Conservation (phyloP, 2,888 invertebrate genomes). For the Malthinus flaveolus region DNA sequence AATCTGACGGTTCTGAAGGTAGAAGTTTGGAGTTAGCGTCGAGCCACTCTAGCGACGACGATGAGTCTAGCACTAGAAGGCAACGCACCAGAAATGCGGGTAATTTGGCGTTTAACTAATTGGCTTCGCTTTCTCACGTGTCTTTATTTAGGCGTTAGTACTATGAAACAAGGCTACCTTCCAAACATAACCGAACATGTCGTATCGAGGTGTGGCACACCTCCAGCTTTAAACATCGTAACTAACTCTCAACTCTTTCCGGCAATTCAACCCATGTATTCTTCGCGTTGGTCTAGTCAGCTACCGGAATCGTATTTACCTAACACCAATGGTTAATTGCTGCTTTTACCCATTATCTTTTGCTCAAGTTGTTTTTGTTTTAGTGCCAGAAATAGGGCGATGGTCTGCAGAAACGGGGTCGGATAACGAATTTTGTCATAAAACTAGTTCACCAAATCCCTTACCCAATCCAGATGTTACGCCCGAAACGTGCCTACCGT, state of each 20-base stretch:
- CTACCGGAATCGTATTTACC: slow-evolving; percentile 67
- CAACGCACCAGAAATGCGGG: slow-evolving; percentile 46
- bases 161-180: slow-evolving; percentile 57
- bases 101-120: too few species aligned
- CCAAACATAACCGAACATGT: slow-evolving; percentile 65
- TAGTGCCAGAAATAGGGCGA: slow-evolving; percentile 59
- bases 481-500: slow-evolving; percentile 62
- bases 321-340: slow-evolving; percentile 53
- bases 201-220: slow-evolving; percentile 57
- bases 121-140: not conserved
- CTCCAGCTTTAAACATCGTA: slow-evolving; percentile 65
- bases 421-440: slow-evolving; percentile 70
- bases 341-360: not conserved
- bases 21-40: slow-evolving; percentile 89
- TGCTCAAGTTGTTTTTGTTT: slow-evolving; percentile 5
- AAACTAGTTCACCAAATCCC: slow-evolving; percentile 68
- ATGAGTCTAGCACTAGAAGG: slow-evolving; percentile 63
- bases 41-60: slow-evolving; percentile 94
- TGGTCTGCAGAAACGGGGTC: slow-evolving; percentile 83
- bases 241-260: slow-evolving; percentile 72
- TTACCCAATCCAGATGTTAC: slow-evolving; percentile 79
- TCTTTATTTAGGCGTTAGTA: too few species aligned
- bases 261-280: slow-evolving; percentile 65
- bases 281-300: slow-evolving; percentile 69
- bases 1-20: slow-evolving; percentile 77